Base-by-base conservation (phyloP, 2,797 vertebrate genomes). In the Hydrocynus forskahlii region DNA sequence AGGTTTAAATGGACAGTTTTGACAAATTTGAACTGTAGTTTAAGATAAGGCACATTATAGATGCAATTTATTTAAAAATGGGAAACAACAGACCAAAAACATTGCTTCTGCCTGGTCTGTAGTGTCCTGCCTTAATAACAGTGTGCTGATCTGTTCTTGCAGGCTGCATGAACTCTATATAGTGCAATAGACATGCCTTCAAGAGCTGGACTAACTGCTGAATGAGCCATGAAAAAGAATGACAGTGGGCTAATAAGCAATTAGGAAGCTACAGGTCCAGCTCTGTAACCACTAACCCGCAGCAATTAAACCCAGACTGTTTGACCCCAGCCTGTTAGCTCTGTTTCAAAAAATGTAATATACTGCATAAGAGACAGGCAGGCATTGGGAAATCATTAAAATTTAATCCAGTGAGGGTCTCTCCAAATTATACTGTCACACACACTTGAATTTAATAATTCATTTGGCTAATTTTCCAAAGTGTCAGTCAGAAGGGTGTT, bases 361-460 rank as follows among this genome's bases (percentile, higher is more conserved):
- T 16, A 71, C 59, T 50, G 10, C 25, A 73, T 23, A 55, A 75
- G 76, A 45, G 54, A 80, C 64, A 72, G 48, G 54, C 78, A 77
- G 60, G n/a, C 80, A 79, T 48, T n/a, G 71, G 40, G 71, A 64
- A 40, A 67, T 45, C 52, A 83, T 83, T 80, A 80, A 82, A 84
- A 87, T 55, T 50, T 40, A 81, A 86, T 88, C 84, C 72, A 76
- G 48, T n/a, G 52, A 85, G 45, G 78, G 66, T 77, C 86, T 60
- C 78, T 85, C 35, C 5, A 78, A 83, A 81, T 84, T 80, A 83
- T 66, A 66, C 76, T 81, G 55, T 81, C 75, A 73, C 70, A 75
- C 35, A 66, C 19, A 67, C 68, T 86, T 81, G 59, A 29, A 80
- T 85, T 83, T 35, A 88, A 89, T 89, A 21, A 88, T 87, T 81